Conservation (phyloP, 2,888 invertebrate species). For the Drosophila prolongata region DNA sequence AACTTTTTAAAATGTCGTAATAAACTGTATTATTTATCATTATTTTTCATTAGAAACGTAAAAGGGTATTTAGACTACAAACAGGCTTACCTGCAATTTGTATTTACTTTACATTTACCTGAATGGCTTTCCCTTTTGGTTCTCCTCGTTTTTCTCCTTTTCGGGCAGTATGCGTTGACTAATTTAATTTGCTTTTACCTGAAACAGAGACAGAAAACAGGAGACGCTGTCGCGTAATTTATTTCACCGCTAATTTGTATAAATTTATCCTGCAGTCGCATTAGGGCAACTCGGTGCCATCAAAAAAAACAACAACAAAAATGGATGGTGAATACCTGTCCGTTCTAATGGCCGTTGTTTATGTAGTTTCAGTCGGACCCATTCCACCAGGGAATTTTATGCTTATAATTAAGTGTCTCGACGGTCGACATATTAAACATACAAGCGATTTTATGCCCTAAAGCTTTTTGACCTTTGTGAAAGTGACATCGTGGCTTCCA, state of each 20-base stretch:
- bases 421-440: slow-evolving; percentile 32
- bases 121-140: slow-evolving; percentile 26
- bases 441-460: background rate
- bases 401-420: slow-evolving; percentile 71
- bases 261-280: slow-evolving; percentile 63
- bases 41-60: background rate
- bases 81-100: background rate
- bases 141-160: slow-evolving; percentile 6
- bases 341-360: slow-evolving; percentile 45
- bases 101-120: slow-evolving; percentile 55
- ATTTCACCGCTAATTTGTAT: slow-evolving; percentile 76
- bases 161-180: slow-evolving; percentile 34
- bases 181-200: slow-evolving; percentile 63
- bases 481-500: background rate
- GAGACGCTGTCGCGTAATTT: slow-evolving; percentile 55
- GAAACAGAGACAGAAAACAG: slow-evolving; percentile 21
- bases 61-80: slow-evolving; percentile 17
- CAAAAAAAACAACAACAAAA: slow-evolving; percentile 55
- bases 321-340: slow-evolving; percentile 41
- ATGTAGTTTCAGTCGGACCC: slow-evolving; percentile 28
- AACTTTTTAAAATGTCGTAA: too few relatives aligned
- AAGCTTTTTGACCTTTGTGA: background rate
- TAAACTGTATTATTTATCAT: too few relatives aligned
- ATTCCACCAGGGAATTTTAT: slow-evolving; percentile 49
- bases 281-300: slow-evolving; percentile 52